Base-by-base conservation (phyloP, 2,797 vertebrate genomes). In the Malacoctenus gilli region DNA sequence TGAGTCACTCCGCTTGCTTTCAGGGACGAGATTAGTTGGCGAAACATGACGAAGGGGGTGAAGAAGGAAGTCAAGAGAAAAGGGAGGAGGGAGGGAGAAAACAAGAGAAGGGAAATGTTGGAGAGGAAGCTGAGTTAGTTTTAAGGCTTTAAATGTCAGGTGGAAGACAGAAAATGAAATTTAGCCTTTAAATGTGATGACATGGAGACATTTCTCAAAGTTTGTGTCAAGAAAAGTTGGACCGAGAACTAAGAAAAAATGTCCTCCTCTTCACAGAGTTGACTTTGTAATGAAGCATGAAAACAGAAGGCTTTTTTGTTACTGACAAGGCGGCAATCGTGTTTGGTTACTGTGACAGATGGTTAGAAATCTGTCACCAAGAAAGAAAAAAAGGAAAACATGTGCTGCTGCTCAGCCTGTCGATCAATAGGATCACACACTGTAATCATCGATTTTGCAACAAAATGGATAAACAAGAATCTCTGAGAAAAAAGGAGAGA, bases 1-100 rank as follows among this genome's bases (percentile, higher is more conserved):
- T 30, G 47, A 62, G 43, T 25, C 50, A 51, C 28, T 67, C 11
- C 31, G 36, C 41, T n/a, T 49, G 59, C 21, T 58, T 38, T 16
- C 1, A 41, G 31, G 38, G 16, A 32, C 40, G 30, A 23, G 15
- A 38, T 20, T 16, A 56, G 31, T 32, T 32, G 8, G 10, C 4
- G 4, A 21, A 20, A 55, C 47, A 10, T 16, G 31, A 44, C 22
- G 0, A 41, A 42, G 36, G 22, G 4, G 8, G 53, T 38, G 21
- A 12, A 31, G 60, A 52, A 5, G n/a, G 14, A 57, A 57, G 42
- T 60, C n/a, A 11, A 20, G 23, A 16, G 20, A 34, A 9, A 2
- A 34, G 48, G 34, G 23, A 46, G 11, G 35, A 43, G 44, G 32
- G 40, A 7, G 19, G 7, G 37, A 42, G 11, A 25, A 48, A 31